A percentile compares a stretch with the other conserved stretches of the same genome.
Evolutionary conservation across 2,113 vertebrate species (phyloP).

Genomic region (Etheostoma spectabile): DNA sequence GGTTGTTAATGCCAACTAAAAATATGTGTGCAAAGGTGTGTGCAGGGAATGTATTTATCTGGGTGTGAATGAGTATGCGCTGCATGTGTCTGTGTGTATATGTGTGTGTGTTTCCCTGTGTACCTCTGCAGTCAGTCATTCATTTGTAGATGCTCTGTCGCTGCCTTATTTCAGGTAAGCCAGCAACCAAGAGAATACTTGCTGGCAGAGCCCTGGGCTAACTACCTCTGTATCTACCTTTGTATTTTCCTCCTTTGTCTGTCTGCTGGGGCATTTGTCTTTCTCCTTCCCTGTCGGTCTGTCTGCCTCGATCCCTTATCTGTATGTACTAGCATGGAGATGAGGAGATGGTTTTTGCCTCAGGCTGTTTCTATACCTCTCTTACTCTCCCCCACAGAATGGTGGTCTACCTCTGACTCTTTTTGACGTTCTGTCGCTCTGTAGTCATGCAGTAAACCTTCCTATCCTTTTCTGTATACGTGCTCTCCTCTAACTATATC

Average conservation of each 20-base stretch:
- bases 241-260: slow-evolving; percentile 50
- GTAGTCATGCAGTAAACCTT: slow-evolving; percentile 31
- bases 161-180: slow-evolving; percentile 57
- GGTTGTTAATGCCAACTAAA: slow-evolving; percentile 61
- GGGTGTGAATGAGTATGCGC: not conserved
- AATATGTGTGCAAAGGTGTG: slow-evolving; percentile 21
- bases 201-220: slow-evolving; percentile 60
- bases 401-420: slow-evolving; percentile 16
- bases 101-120: not conserved
- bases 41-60: not conserved
- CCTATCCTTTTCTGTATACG: slow-evolving; percentile 6
- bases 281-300: slow-evolving; percentile 45
- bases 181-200: slow-evolving; percentile 58
- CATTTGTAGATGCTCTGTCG: slow-evolving; percentile 54
- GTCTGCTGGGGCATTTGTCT: slow-evolving; percentile 44
- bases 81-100: not conserved
- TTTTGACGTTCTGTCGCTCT: slow-evolving; percentile 6
- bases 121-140: slow-evolving; percentile 56
- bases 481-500: not conserved
- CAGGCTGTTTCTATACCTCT: slow-evolving; percentile 56
- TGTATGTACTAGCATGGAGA: slow-evolving; percentile 45
- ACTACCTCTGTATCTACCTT: slow-evolving; percentile 54
- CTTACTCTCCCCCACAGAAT: slow-evolving; percentile 12
- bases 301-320: slow-evolving; percentile 53
- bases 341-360: slow-evolving; percentile 59